Evolutionary conservation across 2,888 invertebrate species (phyloP).

Genomic region (Chouioia cunea): DNA sequence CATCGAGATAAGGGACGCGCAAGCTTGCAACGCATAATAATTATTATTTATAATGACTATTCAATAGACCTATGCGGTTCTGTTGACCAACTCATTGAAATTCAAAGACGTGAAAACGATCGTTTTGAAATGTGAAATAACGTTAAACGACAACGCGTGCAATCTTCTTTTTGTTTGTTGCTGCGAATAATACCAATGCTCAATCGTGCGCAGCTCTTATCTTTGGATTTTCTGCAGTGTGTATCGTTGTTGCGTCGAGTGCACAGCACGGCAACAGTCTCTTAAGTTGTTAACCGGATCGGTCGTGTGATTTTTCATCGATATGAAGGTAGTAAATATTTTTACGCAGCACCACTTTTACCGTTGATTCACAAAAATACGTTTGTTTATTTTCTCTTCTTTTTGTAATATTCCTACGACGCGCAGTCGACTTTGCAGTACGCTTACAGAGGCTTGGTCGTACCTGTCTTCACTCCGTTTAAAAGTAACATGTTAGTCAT

Average conservation of each 20-base stretch:
- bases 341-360: too few species aligned
- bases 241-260: background rate
- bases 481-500: conserved; percentile 71
- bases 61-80: too few species aligned
- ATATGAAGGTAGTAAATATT: conserved; percentile 12
- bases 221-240: conserved; percentile 1
- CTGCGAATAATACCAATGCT: too few species aligned
- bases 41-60: too few species aligned
- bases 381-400: background rate
- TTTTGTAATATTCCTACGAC: too few species aligned
- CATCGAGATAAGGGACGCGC: too few species aligned
- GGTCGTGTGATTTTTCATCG: background rate
- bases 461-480: conserved; percentile 80
- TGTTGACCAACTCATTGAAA: too few species aligned
- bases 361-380: background rate
- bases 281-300: background rate
- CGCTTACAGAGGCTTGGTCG: conserved; percentile 76
- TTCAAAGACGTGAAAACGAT: too few species aligned
- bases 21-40: too few species aligned
- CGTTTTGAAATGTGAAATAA: too few species aligned
- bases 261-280: background rate
- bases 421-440: conserved; percentile 30
- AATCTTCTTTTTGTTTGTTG: conserved; percentile 9
- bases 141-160: conserved; percentile 6
- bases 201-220: background rate